Percentiles rank a stretch among this genome's conserved stretches.
Conservation (phyloP, 2,888 invertebrate species). For the Cephonodes hylas region DNA sequence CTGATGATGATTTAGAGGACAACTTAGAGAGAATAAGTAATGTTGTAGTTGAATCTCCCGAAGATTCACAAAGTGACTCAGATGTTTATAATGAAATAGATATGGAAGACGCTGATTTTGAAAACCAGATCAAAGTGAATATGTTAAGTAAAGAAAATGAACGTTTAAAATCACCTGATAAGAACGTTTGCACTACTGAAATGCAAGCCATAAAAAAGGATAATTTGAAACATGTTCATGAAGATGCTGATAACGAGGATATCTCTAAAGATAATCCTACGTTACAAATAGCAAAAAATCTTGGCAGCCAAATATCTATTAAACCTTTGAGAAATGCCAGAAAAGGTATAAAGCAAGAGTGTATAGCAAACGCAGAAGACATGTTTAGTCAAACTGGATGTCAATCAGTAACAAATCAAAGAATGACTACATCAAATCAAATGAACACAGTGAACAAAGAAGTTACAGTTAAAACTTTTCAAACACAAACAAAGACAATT, state of each 20-base stretch:
- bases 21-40: slow-evolving; percentile 27
- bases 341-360: slow-evolving; percentile 15
- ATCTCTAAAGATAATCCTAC: slow-evolving; percentile 17
- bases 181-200: slow-evolving; percentile 30
- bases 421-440: slow-evolving; percentile 48
- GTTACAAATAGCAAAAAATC: slow-evolving; percentile 28
- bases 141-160: slow-evolving; percentile 35
- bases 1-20: slow-evolving; percentile 28
- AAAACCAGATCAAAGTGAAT: slow-evolving; percentile 41
- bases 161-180: slow-evolving; percentile 12
- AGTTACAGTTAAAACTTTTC: slow-evolving; percentile 68
- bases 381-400: slow-evolving; percentile 24
- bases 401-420: slow-evolving; percentile 42
- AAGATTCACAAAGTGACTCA: slow-evolving; percentile 46
- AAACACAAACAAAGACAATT: slow-evolving; percentile 66
- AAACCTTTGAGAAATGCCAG: slow-evolving; percentile 40
- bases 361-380: slow-evolving; percentile 21
- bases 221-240: slow-evolving; percentile 45
- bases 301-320: slow-evolving; percentile 39
- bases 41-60: slow-evolving; percentile 52
- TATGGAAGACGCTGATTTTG: slow-evolving; percentile 31
- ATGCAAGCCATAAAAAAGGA: slow-evolving; percentile 55
- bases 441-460: slow-evolving; percentile 62
- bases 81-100: slow-evolving; percentile 40
- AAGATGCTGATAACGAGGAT: slow-evolving; percentile 23